These are phyloP conservation scores for Lucinisca nassula DNA, from an alignment of 2,888 invertebrate species.

Conservation along the genomic window DNA sequence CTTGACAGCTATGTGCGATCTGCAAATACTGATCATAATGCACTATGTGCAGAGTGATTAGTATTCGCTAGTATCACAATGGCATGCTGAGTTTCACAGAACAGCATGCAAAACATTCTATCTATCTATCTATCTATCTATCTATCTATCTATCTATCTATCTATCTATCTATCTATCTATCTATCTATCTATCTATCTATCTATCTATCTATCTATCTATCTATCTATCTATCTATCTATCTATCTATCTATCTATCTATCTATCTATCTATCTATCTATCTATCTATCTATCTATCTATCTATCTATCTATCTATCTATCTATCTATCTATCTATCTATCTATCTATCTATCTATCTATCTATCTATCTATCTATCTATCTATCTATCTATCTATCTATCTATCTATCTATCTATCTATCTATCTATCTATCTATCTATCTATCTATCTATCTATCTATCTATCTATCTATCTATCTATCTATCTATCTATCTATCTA, in stretches of 20 bases:
- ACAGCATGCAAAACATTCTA: too few species aligned
- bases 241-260: background rate
- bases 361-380: background rate
- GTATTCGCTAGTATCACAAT: too few species aligned
- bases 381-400: background rate
- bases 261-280: background rate
- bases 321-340: background rate
- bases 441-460: background rate
- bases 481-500: background rate
- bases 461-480: background rate
- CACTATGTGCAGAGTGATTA: too few species aligned
- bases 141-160: background rate
- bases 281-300: background rate
- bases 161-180: background rate
- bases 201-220: background rate
- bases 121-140: background rate
- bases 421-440: background rate
- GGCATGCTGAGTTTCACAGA: too few species aligned
- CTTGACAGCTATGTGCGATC: too few species aligned
- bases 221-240: background rate
- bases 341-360: background rate
- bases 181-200: background rate
- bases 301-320: background rate
- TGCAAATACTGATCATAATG: too few species aligned
- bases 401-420: background rate